These are phyloP conservation scores for Oryzias sinensis DNA, from an alignment of 2,797 vertebrate species.

Conservation along the genomic window DNA sequence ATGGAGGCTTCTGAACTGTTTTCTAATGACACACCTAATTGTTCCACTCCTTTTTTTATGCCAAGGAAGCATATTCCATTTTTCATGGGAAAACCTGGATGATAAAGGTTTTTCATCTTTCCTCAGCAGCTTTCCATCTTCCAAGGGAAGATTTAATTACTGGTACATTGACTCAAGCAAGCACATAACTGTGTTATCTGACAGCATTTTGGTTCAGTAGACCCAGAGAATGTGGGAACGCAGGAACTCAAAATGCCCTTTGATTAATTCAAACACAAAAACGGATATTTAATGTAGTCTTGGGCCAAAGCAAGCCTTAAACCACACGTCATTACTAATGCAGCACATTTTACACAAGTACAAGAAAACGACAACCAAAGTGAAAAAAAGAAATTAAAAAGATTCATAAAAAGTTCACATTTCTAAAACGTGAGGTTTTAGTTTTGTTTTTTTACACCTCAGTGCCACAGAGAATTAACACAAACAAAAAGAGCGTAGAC, in stretches of 20 bases:
- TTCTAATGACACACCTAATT: too few relatives aligned
- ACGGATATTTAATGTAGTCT: too few relatives aligned
- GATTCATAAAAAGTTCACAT: not conserved
- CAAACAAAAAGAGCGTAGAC: conserved; percentile 3
- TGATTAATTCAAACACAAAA: not conserved
- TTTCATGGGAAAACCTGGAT: too few relatives aligned
- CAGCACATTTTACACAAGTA: not conserved
- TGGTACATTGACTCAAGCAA: not conserved
- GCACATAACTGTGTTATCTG: not conserved
- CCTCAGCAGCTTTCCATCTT: too few relatives aligned
- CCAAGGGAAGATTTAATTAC: not conserved
- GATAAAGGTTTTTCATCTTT: too few relatives aligned
- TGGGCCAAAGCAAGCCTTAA: not conserved
- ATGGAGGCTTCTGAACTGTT: too few relatives aligned
- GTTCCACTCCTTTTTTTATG: too few relatives aligned
- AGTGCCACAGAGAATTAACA: not conserved
- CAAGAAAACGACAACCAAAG: not conserved
- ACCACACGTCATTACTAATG: too few relatives aligned
- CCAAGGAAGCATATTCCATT: too few relatives aligned
- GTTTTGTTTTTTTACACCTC: not conserved
- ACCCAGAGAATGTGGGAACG: not conserved
- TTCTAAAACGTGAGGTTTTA: not conserved
- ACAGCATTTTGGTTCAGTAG: not conserved
- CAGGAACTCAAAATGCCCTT: not conserved
- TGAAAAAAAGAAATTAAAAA: not conserved